phyloP scores from a whole-genome alignment of 2,888 invertebrate species.

The Eremobia ochroleuca region DNA sequence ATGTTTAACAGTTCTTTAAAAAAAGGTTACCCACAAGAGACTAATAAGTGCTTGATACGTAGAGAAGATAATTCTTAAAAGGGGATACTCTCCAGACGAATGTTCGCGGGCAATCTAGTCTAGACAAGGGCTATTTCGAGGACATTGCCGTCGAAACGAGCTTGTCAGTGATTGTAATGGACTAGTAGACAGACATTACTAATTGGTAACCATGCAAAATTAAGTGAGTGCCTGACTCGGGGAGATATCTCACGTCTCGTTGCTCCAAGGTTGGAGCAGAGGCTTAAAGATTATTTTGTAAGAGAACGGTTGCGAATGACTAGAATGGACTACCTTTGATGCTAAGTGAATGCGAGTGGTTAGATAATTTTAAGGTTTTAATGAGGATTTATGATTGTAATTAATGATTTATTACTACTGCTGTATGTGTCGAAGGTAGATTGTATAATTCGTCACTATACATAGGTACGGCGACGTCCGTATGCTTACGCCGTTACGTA shows the following conservation, averaged over 20 bases:
- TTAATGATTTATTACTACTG: background rate
- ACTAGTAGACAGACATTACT: background rate
- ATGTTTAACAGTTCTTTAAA: slow-evolving; percentile 10
- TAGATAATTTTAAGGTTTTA: background rate
- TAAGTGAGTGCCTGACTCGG: background rate
- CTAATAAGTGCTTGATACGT: slow-evolving; percentile 19
- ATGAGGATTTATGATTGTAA: background rate
- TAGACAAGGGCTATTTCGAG: slow-evolving; percentile 58
- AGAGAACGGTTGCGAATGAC: background rate
- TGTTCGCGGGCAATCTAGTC: slow-evolving; percentile 45
- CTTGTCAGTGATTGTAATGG: slow-evolving; percentile 19
- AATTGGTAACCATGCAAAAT: slow-evolving; percentile 7
- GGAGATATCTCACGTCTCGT: background rate
- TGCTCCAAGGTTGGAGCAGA: background rate
- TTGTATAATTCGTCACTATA: no score
- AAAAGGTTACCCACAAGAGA: slow-evolving; percentile 9
- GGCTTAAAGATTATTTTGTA: background rate
- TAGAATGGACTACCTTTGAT: background rate
- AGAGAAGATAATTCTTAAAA: slow-evolving; percentile 7
- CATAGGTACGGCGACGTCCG: no score
- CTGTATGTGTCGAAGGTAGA: no score
- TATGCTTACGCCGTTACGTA: no score
- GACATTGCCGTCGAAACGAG: slow-evolving; percentile 46
- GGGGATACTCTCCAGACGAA: slow-evolving; percentile 30
- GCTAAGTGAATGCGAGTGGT: no score